Evolutionary conservation across 2,113 vertebrate genomes (phyloP).

Genomic region (Pluvianellus socialis): DNA sequence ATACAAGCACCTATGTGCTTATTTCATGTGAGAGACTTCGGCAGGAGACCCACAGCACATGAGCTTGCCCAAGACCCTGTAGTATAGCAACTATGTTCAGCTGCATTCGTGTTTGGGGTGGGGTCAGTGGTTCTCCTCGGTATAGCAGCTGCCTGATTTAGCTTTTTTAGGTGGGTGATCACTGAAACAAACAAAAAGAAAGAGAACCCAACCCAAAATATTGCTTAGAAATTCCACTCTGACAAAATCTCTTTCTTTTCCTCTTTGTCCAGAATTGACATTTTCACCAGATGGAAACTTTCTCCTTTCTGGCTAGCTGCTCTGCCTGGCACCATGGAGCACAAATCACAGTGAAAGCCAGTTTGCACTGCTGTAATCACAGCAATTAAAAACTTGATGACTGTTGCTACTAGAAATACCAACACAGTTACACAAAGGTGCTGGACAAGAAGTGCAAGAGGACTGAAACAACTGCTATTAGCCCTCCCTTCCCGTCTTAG

Average conservation of each 20-base stretch:
- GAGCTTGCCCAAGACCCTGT: not conserved
- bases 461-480: not conserved
- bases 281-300: not conserved
- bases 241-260: not conserved
- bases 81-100: not conserved
- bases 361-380: not conserved
- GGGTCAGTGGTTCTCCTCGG: not conserved
- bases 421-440: not conserved
- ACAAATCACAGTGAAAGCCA: not conserved
- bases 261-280: not conserved
- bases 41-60: accelerated
- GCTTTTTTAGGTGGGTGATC: not conserved
- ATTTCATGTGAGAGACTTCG: not conserved
- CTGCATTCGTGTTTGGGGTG: accelerated
- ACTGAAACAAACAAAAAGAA: not conserved
- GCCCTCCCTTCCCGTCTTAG: not conserved
- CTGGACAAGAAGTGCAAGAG: not conserved
- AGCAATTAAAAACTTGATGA: not conserved
- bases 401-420: not conserved
- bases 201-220: not conserved
- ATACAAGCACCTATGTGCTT: not conserved
- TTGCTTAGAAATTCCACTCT: not conserved
- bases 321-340: not conserved
- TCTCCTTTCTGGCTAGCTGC: not conserved
- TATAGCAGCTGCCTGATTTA: not conserved